Evolutionary conservation across 2,113 vertebrate genomes (phyloP).

Genomic region (Haemorhous mexicanus): DNA sequence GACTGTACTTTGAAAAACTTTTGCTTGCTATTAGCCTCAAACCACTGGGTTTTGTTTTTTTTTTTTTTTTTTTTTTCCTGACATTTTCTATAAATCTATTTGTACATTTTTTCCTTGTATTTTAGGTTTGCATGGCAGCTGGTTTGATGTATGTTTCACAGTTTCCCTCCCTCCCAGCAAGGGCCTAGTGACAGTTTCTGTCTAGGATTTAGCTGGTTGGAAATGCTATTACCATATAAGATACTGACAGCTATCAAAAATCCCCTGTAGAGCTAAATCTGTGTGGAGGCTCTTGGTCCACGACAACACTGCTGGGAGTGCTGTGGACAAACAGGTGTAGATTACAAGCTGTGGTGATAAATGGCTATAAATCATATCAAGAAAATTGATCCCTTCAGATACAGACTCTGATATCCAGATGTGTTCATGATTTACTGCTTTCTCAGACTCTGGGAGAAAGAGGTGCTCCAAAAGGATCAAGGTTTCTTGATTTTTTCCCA

Average conservation of each 20-base stretch:
- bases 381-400: neutral
- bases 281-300: neutral
- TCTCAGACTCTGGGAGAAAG: neutral
- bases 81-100: neutral
- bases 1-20: neutral
- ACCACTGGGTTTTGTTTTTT: neutral
- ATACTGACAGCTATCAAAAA: neutral
- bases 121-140: neutral
- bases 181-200: neutral
- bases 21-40: neutral
- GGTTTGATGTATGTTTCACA: neutral
- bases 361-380: neutral
- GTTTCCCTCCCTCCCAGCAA: neutral
- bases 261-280: neutral
- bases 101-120: neutral
- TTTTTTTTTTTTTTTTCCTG: neutral
- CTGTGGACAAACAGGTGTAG: neutral
- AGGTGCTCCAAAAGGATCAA: neutral
- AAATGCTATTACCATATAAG: neutral
- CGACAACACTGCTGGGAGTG: neutral
- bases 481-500: neutral
- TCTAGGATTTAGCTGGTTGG: neutral
- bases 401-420: neutral
- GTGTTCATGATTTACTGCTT: neutral
- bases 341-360: neutral